Conservation (phyloP, 2,113 vertebrate genomes). For the Rhizomys pruinosus region DNA sequence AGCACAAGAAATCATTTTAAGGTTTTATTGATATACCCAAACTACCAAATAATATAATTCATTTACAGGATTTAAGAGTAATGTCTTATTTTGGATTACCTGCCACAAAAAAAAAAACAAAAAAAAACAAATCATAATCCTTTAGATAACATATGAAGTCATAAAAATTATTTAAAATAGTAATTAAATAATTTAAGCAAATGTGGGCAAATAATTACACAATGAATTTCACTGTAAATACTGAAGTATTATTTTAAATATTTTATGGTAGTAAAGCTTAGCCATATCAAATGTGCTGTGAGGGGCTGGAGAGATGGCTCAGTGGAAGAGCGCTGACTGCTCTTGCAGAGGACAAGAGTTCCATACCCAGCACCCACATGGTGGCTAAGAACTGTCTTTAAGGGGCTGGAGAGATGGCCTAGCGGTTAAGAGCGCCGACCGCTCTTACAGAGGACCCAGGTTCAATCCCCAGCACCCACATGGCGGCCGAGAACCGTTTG, state of each 20-base stretch:
- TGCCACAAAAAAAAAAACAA: constrained; percentile 38
- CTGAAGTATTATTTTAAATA: not conserved
- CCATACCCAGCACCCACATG: too few species aligned
- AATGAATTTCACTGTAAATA: not conserved
- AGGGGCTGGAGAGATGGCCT: too few species aligned
- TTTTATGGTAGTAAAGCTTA: constrained; percentile 2
- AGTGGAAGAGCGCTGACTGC: too few species aligned
- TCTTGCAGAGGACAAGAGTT: too few species aligned
- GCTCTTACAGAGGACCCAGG: too few species aligned
- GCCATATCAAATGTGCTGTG: not conserved
- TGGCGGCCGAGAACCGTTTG: too few species aligned
- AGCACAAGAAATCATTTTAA: not conserved
- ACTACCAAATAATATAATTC: not conserved
- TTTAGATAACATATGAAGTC: not conserved
- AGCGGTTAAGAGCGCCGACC: too few species aligned
- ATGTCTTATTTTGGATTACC: not conserved
- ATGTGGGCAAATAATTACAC: not conserved
- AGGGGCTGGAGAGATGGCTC: too few species aligned
- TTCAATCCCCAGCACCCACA: too few species aligned
- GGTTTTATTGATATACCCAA: not conserved
- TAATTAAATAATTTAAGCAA: not conserved
- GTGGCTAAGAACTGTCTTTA: too few species aligned
- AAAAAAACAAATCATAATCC: not conserved
- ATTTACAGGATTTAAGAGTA: not conserved
- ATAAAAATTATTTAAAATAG: not conserved